Base-by-base conservation (phyloP, 2,888 invertebrate species). In the Agrenia bidenticulata region DNA sequence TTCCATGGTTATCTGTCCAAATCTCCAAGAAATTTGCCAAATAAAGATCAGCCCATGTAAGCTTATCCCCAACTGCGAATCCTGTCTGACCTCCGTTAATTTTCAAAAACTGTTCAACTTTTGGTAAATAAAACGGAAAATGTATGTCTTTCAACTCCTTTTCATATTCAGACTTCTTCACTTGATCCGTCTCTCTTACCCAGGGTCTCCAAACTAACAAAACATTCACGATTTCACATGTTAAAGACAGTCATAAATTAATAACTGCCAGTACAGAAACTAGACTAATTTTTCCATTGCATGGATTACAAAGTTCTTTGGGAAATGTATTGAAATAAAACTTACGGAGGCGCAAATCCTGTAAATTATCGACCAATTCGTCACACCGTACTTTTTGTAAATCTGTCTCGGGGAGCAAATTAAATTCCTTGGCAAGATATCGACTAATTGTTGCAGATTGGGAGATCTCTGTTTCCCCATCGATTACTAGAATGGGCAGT, bases 31-130 rank as follows among this genome's bases (percentile, higher is more conserved):
- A 84, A 32, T 82, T 84, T 23, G 85, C 83, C 73, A 85, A 83
- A 1, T 83, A 82, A 63, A 86, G 82, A 74, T 86, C 86, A 26
- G 85, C 83, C 84, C 85, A 85, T 57, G 85, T 85, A 50, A 85
- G 80, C 84, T 85, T 79, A 45, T 81, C 78, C 15, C 84, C 84
- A n/a, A 85, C 84, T 9, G 84, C 81, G 75, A 80, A 84, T 23
- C 56, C 56, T 2, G 4, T 26, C 19, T 66, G 63, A 32, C 84
- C 84, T 37, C 84, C 84, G 74, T 85, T 85, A 50, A 83, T 81
- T 23, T 80, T 80, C 15, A 85, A 79, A n/a, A 82, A 81, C 73
- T 82, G 81, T 76, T 85, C 84, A 75, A 84, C 84, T 75, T 83
- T 83, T 42, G 82, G 81, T 65, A 85, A 78, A 75, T 84, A 85